phyloP scores from a whole-genome alignment of 2,113 vertebrate species.

The Coreoperca whiteheadi region DNA sequence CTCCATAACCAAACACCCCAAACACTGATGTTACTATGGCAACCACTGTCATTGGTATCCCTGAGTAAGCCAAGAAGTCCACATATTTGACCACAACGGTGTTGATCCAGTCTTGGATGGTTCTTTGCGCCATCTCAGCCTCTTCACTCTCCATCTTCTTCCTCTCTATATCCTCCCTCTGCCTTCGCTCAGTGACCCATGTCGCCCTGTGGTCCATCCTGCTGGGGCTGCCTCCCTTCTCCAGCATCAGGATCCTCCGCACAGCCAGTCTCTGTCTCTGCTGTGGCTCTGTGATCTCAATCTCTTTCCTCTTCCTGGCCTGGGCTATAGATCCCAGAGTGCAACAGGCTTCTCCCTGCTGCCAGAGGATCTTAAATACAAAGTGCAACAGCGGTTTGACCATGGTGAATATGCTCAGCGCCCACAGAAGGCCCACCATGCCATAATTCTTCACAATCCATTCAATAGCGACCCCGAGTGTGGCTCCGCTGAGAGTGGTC shows the following conservation, averaged over 20 bases:
- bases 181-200: conserved; percentile 48
- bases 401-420: conserved; percentile 65
- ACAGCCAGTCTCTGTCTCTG: conserved; percentile 60
- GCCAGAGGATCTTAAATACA: conserved; percentile 58
- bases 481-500: conserved; percentile 72
- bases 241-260: conserved; percentile 65
- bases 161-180: conserved; percentile 62
- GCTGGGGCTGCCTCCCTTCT: conserved; percentile 29
- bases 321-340: background rate
- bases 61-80: conserved; percentile 79
- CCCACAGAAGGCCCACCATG: conserved; percentile 74
- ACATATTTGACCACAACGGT: conserved; percentile 69
- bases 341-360: conserved; percentile 49
- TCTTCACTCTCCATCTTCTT: conserved; percentile 52
- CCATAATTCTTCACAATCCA: conserved; percentile 64
- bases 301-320: conserved; percentile 26
- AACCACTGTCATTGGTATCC: conserved; percentile 77
- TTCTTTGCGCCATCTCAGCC: conserved; percentile 60
- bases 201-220: background rate
- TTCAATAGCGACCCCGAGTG: conserved; percentile 65
- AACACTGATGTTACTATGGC: conserved; percentile 71
- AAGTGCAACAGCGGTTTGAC: conserved; percentile 67
- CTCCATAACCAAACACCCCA: conserved; percentile 76
- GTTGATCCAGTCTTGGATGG: conserved; percentile 67
- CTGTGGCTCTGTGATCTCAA: conserved; percentile 48